Evolutionary conservation across 2,888 invertebrate species (phyloP).

Genomic region (Cheilosia vernalis): DNA sequence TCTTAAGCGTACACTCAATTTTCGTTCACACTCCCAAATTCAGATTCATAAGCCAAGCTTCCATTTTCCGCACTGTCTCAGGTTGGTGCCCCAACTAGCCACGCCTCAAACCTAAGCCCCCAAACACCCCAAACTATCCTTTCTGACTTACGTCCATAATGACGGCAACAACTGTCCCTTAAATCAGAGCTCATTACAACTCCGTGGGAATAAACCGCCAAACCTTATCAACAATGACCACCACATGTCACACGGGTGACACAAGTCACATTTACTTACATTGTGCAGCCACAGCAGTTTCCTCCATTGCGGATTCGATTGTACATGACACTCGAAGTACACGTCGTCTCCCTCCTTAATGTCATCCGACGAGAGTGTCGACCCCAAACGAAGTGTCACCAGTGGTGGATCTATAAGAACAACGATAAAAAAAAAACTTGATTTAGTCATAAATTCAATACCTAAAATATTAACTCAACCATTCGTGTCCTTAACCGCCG

Average conservation of each 20-base stretch:
- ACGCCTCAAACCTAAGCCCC: too few relatives aligned
- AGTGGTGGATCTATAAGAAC: conserved; percentile 91
- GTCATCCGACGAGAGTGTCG: conserved; percentile 92
- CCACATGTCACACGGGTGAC: not conserved
- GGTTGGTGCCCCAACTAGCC: too few relatives aligned
- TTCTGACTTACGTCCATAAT: too few relatives aligned
- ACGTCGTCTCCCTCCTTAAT: conserved; percentile 97
- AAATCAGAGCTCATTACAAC: too few relatives aligned
- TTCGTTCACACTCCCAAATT: too few relatives aligned
- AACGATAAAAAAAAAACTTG: conserved; percentile 22
- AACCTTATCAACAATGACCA: not conserved
- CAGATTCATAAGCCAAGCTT: too few relatives aligned
- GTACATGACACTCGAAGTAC: conserved; percentile 96
- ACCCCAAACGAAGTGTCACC: conserved; percentile 91
- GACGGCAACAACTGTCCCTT: too few relatives aligned
- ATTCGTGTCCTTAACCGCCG: not conserved
- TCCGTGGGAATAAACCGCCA: too few relatives aligned
- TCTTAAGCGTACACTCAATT: too few relatives aligned
- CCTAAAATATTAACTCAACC: conserved; percentile 28
- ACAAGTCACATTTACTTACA: conserved; percentile 83
- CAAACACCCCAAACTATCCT: too few relatives aligned
- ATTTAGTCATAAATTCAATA: conserved; percentile 57
- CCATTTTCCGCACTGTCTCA: too few relatives aligned
- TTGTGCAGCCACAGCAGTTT: conserved; percentile 94
- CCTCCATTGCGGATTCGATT: conserved; percentile 93